These are phyloP conservation scores for Corythornis madagascariensis DNA, from an alignment of 2,113 vertebrate genomes.

Conservation along the genomic window DNA sequence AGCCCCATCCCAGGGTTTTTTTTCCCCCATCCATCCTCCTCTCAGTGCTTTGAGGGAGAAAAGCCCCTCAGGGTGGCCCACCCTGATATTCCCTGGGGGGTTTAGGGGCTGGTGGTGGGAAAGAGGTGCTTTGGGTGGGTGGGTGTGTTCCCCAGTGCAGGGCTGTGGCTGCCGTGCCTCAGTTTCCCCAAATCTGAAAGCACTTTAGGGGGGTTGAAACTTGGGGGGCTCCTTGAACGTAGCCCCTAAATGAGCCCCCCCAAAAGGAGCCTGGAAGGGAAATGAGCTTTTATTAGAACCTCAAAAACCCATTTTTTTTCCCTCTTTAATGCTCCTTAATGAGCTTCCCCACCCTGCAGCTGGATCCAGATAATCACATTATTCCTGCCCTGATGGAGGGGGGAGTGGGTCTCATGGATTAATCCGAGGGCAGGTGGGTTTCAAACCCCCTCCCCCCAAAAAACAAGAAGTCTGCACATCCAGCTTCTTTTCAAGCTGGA, in stretches of 20 bases:
- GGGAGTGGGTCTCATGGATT: background rate
- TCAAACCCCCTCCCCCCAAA: background rate
- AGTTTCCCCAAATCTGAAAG: background rate
- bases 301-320: background rate
- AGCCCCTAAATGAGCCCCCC: background rate
- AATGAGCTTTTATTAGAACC: background rate
- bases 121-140: fast-evolving
- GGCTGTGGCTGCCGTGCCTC: background rate
- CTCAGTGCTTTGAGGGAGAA: background rate
- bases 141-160: fast-evolving
- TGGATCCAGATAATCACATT: constrained; percentile 3
- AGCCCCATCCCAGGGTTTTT: fast-evolving
- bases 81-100: fast-evolving
- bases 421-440: background rate
- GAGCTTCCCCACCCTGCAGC: background rate
- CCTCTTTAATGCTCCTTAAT: background rate
- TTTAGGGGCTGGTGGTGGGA: background rate
- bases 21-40: background rate
- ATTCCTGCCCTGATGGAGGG: background rate
- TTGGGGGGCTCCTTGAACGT: background rate
- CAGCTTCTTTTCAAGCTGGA: background rate
- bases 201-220: background rate
- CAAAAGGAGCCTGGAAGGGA: background rate
- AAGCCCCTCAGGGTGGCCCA: fast-evolving
- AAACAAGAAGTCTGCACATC: too few species aligned